phyloP scores from a whole-genome alignment of 2,797 vertebrate genomes.

The Petrocephalus sullivani region DNA sequence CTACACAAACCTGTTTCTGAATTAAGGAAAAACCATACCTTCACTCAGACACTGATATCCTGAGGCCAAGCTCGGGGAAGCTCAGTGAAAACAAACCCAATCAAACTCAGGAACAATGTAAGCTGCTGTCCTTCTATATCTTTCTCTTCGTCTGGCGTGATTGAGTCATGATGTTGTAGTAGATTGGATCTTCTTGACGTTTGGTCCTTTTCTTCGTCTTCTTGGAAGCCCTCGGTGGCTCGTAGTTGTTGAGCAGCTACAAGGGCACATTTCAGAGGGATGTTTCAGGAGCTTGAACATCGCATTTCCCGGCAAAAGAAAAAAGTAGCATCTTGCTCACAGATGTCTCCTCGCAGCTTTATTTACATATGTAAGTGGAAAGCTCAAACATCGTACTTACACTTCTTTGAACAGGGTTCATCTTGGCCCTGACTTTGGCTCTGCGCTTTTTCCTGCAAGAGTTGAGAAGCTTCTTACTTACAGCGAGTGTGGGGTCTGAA shows the following conservation, averaged over 20 bases:
- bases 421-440: constrained; percentile 56
- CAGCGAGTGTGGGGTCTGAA: not conserved
- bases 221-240: constrained; percentile 46
- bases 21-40: not conserved
- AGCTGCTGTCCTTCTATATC: constrained; percentile 14
- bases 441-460: constrained; percentile 55
- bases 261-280: constrained; percentile 4
- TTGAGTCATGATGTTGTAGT: constrained; percentile 53
- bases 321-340: not conserved
- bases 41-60: not conserved
- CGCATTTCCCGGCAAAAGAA: not conserved
- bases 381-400: constrained; percentile 42
- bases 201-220: constrained; percentile 43
- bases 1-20: not conserved
- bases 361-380: not conserved
- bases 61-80: not conserved
- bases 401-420: constrained; percentile 57
- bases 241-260: constrained; percentile 55
- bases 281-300: not conserved
- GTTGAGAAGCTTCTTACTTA: not conserved
- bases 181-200: constrained; percentile 47
- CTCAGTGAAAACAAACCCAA: not conserved
- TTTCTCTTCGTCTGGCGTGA: constrained; percentile 32
- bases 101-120: not conserved
- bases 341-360: not conserved